These are phyloP conservation scores for Melipona bicolor DNA, from an alignment of 2,888 invertebrate genomes.

Conservation along the genomic window DNA sequence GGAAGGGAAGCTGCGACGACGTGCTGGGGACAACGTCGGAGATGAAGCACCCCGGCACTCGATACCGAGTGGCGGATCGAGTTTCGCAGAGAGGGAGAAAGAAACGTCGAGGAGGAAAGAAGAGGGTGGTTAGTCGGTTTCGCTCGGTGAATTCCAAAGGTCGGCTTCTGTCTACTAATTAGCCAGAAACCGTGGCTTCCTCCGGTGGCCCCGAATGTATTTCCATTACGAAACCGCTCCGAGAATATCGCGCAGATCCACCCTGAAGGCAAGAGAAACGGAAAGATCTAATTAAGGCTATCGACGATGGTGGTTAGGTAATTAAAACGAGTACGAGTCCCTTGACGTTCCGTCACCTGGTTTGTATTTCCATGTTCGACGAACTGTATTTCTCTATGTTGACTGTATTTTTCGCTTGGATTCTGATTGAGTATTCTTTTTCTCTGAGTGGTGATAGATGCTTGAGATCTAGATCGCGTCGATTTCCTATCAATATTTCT, in stretches of 20 bases:
- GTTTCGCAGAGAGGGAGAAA: neutral
- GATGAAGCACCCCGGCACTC: conserved; percentile 9
- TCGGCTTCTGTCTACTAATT: conserved; percentile 56
- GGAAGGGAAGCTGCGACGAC: neutral
- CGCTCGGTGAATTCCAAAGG: conserved; percentile 32
- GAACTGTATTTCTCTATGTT: no score
- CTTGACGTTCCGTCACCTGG: conserved; percentile 28
- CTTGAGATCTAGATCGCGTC: no score
- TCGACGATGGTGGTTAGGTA: conserved; percentile 45
- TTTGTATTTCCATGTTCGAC: neutral
- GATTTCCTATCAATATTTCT: neutral
- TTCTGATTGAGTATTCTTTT: no score
- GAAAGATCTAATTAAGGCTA: conserved; percentile 62
- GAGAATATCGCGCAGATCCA: conserved; percentile 43
- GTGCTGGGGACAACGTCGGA: conserved; percentile 6
- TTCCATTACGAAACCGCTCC: conserved; percentile 36
- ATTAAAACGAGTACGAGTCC: conserved; percentile 62
- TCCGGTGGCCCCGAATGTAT: conserved; percentile 16
- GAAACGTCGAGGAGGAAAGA: neutral
- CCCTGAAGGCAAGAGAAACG: conserved; percentile 29
- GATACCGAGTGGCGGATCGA: neutral
- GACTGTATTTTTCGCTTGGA: no score
- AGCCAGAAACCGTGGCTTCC: conserved; percentile 17
- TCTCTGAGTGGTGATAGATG: no score
- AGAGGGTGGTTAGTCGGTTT: neutral